Evolutionary conservation across 2,797 vertebrate species (phyloP), one percentile per base, ranked within the genome.

Genomic region (Emydoidea blandingii): DNA sequence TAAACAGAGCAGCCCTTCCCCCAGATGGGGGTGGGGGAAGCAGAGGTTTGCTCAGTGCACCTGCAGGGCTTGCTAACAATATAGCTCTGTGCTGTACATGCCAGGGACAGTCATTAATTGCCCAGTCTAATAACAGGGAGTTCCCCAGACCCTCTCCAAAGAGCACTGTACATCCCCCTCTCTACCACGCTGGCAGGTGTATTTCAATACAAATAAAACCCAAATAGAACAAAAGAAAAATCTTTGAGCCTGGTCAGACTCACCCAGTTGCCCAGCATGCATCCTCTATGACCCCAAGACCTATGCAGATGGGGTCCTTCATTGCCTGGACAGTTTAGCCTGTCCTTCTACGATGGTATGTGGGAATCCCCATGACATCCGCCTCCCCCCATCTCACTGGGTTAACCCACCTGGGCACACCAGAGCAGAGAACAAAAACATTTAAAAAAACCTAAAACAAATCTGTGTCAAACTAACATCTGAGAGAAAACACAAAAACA

Each of bases 301-400:
- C 34, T 19, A 72, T 5, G 68, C 37, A 41, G 9, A 41, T 10
- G 19, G 59, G n/a, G 37, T 25, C 37, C 68, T 23, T 37, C 37
- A 72, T 25, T 72, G 68, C 65, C 65, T 68, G 19, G 65, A 9
- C 65, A 68, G n/a, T 23, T 23, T 37, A 72, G n/a, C 68, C 21
- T 5, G 68, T 41, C 34, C 62, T n/a, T 68, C 8, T 37, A 68
- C 10, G 16, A 37, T n/a, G 34, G 16, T 68, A 68, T 9, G 62
- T 37, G 18, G n/a, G 68, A 72, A 12, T 37, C n/a, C 19, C 5
- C 65, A 72, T 12, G 65, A 72, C 8, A 19, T 19, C 9, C 19
- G 2, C n/a, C 65, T 72, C 19, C n/a, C n/a, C 16, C 4, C 34
- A 11, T 68, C 34, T 37, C 19, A 10, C 37, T 0, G 0, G 53